Conservation (phyloP, 1,140 invertebrate genomes). For the Nephotettix cincticeps region DNA sequence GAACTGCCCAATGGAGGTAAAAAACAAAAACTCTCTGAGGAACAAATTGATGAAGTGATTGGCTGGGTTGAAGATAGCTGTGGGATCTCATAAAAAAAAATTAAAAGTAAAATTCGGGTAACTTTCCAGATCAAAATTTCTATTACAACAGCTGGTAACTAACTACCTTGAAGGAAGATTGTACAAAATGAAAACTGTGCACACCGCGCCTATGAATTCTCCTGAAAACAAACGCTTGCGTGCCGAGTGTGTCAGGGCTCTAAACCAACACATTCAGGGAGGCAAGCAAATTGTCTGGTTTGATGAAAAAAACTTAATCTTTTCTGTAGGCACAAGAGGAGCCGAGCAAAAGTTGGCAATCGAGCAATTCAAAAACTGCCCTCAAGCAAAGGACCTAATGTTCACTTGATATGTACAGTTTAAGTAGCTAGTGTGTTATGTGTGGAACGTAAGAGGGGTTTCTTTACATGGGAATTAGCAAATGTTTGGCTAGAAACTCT, state of each 20-base stretch:
- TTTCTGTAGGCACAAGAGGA: constrained; percentile 2
- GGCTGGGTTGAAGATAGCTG: background rate
- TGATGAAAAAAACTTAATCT: constrained; percentile 2
- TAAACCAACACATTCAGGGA: background rate
- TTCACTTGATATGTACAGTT: background rate
- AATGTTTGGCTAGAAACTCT: no score
- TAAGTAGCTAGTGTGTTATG: no score
- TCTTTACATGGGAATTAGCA: no score
- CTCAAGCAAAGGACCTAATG: constrained; percentile 7
- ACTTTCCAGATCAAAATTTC: background rate
- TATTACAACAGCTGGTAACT: background rate
- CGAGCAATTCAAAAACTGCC: background rate
- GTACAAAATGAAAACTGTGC: background rate
- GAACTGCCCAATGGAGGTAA: no score
- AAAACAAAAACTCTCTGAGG: background rate
- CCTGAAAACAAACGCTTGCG: background rate
- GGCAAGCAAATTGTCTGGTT: background rate
- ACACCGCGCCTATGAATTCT: constrained; percentile 4
- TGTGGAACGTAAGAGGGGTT: no score
- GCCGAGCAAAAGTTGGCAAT: background rate
- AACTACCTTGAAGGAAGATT: background rate
- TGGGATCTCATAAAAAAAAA: background rate
- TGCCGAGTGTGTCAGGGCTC: background rate
- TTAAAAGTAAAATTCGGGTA: no score
- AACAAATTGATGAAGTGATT: background rate